Percentiles rank a stretch among this genome's conserved stretches.
Conservation (phyloP, 2,113 vertebrate genomes). For the Anoura caudifer region DNA sequence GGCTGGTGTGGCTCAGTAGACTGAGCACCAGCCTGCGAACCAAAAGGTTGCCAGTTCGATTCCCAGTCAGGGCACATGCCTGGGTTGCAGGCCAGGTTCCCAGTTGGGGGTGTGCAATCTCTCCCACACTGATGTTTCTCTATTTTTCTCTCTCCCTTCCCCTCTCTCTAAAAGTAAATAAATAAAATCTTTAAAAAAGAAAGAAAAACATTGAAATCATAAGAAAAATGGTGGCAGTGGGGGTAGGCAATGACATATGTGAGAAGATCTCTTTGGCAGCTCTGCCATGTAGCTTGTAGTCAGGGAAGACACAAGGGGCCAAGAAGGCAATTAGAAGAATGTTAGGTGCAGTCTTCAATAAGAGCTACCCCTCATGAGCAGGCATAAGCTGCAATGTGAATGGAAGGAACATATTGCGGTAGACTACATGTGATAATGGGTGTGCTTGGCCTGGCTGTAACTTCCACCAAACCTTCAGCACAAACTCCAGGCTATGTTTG, state of each 20-base stretch:
- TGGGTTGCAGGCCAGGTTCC: no score
- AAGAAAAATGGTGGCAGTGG: not conserved
- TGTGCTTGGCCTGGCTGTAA: no score
- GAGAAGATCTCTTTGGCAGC: not conserved
- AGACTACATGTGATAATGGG: not conserved
- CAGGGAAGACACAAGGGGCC: not conserved
- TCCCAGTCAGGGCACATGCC: no score
- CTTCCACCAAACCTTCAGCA: not conserved
- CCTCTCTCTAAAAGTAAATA: no score
- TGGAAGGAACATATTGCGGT: not conserved
- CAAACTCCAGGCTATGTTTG: not conserved
- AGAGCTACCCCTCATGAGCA: not conserved
- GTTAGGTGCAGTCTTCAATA: not conserved
- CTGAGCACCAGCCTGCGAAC: no score
- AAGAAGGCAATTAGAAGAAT: not conserved
- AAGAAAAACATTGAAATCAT: not conserved
- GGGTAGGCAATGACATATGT: not conserved
- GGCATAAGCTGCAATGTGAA: not conserved
- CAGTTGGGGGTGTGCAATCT: no score
- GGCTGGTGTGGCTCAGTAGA: no score
- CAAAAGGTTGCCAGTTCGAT: no score
- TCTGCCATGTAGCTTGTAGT: not conserved
- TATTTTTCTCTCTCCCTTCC: no score
- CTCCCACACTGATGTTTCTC: no score
- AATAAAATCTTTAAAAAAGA: no score